Base-by-base conservation (phyloP, 2,888 invertebrate genomes). In the Nephrocerus scutellatus region DNA sequence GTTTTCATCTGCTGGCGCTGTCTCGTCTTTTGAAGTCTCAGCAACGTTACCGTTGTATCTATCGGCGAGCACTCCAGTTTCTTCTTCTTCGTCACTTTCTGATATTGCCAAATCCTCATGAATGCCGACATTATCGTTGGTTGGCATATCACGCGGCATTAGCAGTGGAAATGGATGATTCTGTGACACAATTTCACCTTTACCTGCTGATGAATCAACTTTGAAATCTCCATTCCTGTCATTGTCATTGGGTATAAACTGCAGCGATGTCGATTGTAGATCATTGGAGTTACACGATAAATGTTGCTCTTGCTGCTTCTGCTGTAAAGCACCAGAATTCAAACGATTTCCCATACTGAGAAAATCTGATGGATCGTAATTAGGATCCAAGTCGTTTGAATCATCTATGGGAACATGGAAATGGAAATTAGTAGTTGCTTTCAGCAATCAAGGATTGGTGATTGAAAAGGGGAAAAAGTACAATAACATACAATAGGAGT, bases 351-450 rank as follows among this genome's bases (percentile, higher is more conserved):
- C 74, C 64, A 82, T 59, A 31, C 60, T 72, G 33, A 88, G 70
- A 62, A 90, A 86, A 65, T 87, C 89, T 0, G 87, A 84, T 1
- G 88, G 86, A 69, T 90, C 89, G 64, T 90, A 90, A 57, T 80
- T 83, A 1, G 84, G 80, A 70, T 87, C 87, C 15, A 82, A 76
- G 51, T 82, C 82, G 71, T 82, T 77, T 41, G 80, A 80, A 59
- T 82, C 82, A 52, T 82, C 81, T 76, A 42, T 13, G 29, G n/a
- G n/a, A n/a, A n/a, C n/a, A n/a, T n/a, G n/a, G n/a, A n/a, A n/a
- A n/a, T n/a, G n/a, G n/a, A n/a, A n/a, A n/a, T n/a, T n/a, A n/a
- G n/a, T n/a, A n/a, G n/a, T n/a, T n/a, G n/a, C n/a, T n/a, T n/a
- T n/a, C n/a, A n/a, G n/a, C n/a, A n/a, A n/a, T n/a, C n/a, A n/a